Evolutionary conservation across 2,113 vertebrate genomes (phyloP), one percentile per base, ranked within the genome.

Genomic region (Micronycteris hirsuta): DNA sequence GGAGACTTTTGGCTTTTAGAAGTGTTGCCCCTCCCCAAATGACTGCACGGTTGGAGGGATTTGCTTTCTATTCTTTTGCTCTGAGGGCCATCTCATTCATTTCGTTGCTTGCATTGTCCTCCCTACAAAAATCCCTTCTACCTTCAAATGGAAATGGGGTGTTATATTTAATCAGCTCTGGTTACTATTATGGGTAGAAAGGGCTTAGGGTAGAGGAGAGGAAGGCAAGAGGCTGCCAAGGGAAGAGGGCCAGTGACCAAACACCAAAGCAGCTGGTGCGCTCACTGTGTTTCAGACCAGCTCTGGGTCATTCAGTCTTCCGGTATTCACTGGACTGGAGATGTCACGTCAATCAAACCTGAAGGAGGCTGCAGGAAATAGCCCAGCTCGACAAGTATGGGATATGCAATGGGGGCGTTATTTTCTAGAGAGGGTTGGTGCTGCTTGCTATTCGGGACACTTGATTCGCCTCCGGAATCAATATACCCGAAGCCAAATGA

Each of bases 1-100:
- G 85, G 68, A 84, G 68, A 54, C 10, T 70, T 45, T 76, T 95
- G 82, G 20, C 43, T 56, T 97, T 94, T 47, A 94, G 61, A 94
- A 83, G 41, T 68, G 33, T 68, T 71, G 8, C 1, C 9, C 38
- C 47, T 15, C 3, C 22, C 43, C 52, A 73, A 31, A 70, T 47
- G 85, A 77, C 20, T 41, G n/a, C 67, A 95, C 33, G 76, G 80
- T 5, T 36, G 45, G 7, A 80, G 20, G 5, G 56, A 22, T 82
- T 90, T 86, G 6, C 78, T 89, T 86, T 26, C 71, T 91, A 63
- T 52, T 52, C 20, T 78, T 20, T 41, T 81, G 36, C 22, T 10
- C n/a, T 52, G 22, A 41, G 36, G 26, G 26, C 41, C 15, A 67
- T 85, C 43, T 22, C 17, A 20, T 87, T 61, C 33, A 54, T 61